Evolutionary conservation across 2,797 vertebrate genomes (phyloP).

Genomic region (Hippopotamyrus pictus): DNA sequence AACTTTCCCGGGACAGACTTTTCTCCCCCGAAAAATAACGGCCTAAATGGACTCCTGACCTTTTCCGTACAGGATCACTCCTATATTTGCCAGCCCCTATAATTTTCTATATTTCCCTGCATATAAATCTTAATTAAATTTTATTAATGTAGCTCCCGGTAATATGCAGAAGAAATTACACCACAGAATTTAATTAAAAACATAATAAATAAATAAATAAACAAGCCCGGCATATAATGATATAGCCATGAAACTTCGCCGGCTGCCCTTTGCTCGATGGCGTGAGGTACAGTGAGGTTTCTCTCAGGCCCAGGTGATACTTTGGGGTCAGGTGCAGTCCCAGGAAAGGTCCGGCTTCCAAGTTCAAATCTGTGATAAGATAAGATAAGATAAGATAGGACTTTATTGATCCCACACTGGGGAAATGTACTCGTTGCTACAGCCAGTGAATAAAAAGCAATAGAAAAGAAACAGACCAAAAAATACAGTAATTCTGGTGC

Average conservation of each 20-base stretch:
- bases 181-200: conserved; percentile 5
- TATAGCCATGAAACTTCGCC: not conserved
- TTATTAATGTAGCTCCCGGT: conserved; percentile 1
- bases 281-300: not conserved
- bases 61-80: not conserved
- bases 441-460: too few relatives aligned
- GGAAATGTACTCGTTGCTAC: too few relatives aligned
- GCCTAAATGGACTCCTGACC: not conserved
- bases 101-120: not conserved
- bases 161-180: not conserved
- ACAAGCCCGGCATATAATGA: not conserved
- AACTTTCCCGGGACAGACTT: not conserved
- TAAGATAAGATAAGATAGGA: too few relatives aligned
- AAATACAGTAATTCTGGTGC: not conserved
- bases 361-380: not conserved
- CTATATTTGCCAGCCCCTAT: not conserved
- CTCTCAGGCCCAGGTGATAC: not conserved
- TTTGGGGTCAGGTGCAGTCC: not conserved
- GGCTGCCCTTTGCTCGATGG: not conserved
- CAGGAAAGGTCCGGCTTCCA: not conserved
- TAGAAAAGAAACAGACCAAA: too few relatives aligned
- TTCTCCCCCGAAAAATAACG: not conserved
- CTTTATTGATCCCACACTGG: too few relatives aligned
- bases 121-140: conserved; percentile 7
- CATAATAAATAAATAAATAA: not conserved